Evolutionary conservation across 1,140 invertebrate species (phyloP), one percentile per base, ranked within the genome.

Genomic region (Pygmarrhopalites habei): DNA sequence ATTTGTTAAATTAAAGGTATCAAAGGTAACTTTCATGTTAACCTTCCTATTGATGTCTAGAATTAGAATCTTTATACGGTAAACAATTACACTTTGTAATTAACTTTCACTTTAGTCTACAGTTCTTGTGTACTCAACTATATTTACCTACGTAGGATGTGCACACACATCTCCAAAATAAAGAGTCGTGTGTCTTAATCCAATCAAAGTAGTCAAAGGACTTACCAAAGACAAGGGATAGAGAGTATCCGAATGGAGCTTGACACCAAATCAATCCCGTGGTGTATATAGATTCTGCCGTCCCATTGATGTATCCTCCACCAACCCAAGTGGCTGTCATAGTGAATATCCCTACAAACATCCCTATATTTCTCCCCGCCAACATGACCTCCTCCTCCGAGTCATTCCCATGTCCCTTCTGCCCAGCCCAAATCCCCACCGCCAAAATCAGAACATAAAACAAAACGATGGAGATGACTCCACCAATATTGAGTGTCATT

Each of bases 251-350:
- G 72, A 90, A 79, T 4, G 89, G 89, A 7, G 87, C 86, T 74
- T 90, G 88, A 75, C 86, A 88, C 82, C 86, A 88, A 10, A 85
- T 77, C 46, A 90, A 72, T 10, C 86, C 86, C 56, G 74, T 79
- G 41, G 79, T 82, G 72, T 82, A 89, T 55, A 90, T 83, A 17
- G 79, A 80, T 74, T 90, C 89, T 2, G 87, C 86, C 28, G 88
- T 88, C 55, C 88, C 89, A 76, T 89, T 89, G 62, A 90, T 86
- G 74, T 89, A 90, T 23, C 86, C 87, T 43, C 88, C 88, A 26
- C 88, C 88, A 14, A 89, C 86, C 46, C 58, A 73, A 73, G 79
- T 76, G 85, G 86, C 86, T 64, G 87, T 86, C 76, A 89, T 86
- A 2, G 87, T 88, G 71, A 87, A 85, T 60, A 86, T 81, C 14